A percentile compares a stretch with the other conserved stretches of the same genome.
Evolutionary conservation across 1,140 invertebrate genomes (phyloP).

Genomic region (Gonioctena quinquepunctata): DNA sequence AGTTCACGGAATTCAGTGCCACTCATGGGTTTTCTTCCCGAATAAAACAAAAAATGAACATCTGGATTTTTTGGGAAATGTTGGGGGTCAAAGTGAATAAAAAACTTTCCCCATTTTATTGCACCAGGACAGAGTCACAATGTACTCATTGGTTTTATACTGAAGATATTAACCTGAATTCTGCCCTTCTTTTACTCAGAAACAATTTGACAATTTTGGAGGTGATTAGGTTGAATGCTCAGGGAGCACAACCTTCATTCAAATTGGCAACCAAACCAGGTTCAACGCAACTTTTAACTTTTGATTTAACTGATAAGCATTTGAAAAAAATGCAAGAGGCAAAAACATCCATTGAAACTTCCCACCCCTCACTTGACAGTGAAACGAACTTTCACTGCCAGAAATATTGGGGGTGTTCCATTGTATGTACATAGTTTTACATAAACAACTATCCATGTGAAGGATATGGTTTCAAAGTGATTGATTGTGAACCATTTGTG

Average conservation of each 20-base stretch:
- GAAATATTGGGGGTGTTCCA: slow-evolving; percentile 84
- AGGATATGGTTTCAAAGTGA: slow-evolving; percentile 75
- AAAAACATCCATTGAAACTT: slow-evolving; percentile 45
- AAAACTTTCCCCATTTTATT: slow-evolving; percentile 54
- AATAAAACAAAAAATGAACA: slow-evolving; percentile 23
- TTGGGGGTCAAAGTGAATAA: slow-evolving; percentile 32
- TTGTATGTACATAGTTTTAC: slow-evolving; percentile 75
- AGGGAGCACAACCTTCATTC: slow-evolving; percentile 83
- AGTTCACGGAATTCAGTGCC: slow-evolving; percentile 15
- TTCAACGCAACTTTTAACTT: slow-evolving; percentile 71
- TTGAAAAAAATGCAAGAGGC: slow-evolving; percentile 79
- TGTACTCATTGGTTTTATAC: slow-evolving; percentile 45
- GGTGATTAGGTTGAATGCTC: slow-evolving; percentile 77
- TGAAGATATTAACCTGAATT: slow-evolving; percentile 50
- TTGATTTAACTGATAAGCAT: slow-evolving; percentile 85
- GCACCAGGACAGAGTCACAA: slow-evolving; percentile 54
- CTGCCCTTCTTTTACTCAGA: slow-evolving; percentile 60
- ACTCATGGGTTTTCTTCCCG: slow-evolving; percentile 42
- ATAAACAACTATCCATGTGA: slow-evolving; percentile 78
- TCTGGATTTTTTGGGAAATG: slow-evolving; percentile 30
- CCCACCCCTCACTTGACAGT: slow-evolving; percentile 75
- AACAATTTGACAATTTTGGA: slow-evolving; percentile 95
- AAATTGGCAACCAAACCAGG: slow-evolving; percentile 90
- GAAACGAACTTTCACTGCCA: slow-evolving; percentile 82
- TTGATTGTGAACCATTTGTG: slow-evolving; percentile 82